Evolutionary conservation across 2,797 vertebrate species (phyloP), one percentile per base, ranked within the genome.

Genomic region (Manis pentadactyla): DNA sequence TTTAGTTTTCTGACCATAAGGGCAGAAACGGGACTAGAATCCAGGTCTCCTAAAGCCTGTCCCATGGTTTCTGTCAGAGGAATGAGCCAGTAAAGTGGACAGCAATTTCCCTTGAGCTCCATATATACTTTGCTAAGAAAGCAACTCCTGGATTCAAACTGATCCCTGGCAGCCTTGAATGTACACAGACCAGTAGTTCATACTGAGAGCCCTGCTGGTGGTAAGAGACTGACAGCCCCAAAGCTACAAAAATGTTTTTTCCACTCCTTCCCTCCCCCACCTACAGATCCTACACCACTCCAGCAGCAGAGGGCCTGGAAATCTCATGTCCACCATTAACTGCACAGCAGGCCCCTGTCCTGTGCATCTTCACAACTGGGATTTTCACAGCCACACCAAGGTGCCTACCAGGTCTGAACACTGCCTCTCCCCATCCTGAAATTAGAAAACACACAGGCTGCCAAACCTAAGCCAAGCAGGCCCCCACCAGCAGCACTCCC

Each of bases 341-440:
- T 12, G 29, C 75, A 55, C 55, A 59, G 77, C 29, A 27, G 64
- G 42, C 7, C n/a, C 42, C 87, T 5, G 12, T 29, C 74, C 71
- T 2, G 1, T 1, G 0, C 19, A 53, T 69, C 25, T 42, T 0
- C 0, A 29, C 29, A 7, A 23, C 64, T 4, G 9, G 90, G 39
- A n/a, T 93, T 23, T 79, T 93, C 37, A 61, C 64, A 46, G 81
- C 27, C 66, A 82, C 34, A 13, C 85, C 27, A 27, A 57, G 34
- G 31, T 46, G 31, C 42, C 61, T 73, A 63, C 79, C 74, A 85
- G 81, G 29, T 66, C 14, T 4, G 0, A 81, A 96, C 46, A 94
- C 78, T 2, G 23, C 73, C 83, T 96, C 25, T 71, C 61, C 42
- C 66, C 3, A 91, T 51, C 25, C 10, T 23, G 69, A 94, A 88